These are phyloP conservation scores for Ochotona curzoniae DNA, from an alignment of 2,113 vertebrate species.

Conservation along the genomic window DNA sequence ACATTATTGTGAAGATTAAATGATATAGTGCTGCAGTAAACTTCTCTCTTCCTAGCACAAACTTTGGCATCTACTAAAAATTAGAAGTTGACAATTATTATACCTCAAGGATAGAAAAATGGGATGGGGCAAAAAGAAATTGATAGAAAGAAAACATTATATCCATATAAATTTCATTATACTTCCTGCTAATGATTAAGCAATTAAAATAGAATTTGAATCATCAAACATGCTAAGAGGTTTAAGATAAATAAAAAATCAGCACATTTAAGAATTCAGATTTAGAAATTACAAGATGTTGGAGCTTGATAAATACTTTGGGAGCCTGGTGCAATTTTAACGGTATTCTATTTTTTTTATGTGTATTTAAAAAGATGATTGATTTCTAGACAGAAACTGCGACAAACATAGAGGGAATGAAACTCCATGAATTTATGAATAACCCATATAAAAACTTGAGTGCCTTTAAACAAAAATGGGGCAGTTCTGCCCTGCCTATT, in stretches of 20 bases:
- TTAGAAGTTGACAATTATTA: background rate
- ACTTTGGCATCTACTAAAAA: background rate
- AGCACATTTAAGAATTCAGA: background rate
- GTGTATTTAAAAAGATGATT: background rate
- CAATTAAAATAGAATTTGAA: conserved; percentile 37
- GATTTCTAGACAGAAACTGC: conserved; percentile 34
- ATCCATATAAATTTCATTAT: background rate
- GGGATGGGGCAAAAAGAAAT: background rate
- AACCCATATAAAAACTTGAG: conserved; percentile 69
- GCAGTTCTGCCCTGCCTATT: conserved; percentile 65
- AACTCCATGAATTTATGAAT: conserved; percentile 60
- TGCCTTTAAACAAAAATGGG: conserved; percentile 80
- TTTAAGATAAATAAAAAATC: conserved; percentile 47
- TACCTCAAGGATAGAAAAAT: background rate
- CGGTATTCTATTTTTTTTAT: background rate
- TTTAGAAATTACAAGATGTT: background rate
- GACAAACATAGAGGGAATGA: conserved; percentile 40
- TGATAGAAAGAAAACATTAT: conserved; percentile 27
- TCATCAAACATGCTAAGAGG: background rate
- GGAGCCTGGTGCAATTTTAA: background rate
- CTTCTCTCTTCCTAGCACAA: background rate
- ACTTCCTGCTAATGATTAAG: background rate
- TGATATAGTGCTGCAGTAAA: background rate
- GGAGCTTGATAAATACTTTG: background rate
- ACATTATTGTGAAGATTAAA: background rate